These are phyloP conservation scores for Brachionus rotundiformis DNA, from an alignment of 1,140 invertebrate genomes.

Conservation along the genomic window DNA sequence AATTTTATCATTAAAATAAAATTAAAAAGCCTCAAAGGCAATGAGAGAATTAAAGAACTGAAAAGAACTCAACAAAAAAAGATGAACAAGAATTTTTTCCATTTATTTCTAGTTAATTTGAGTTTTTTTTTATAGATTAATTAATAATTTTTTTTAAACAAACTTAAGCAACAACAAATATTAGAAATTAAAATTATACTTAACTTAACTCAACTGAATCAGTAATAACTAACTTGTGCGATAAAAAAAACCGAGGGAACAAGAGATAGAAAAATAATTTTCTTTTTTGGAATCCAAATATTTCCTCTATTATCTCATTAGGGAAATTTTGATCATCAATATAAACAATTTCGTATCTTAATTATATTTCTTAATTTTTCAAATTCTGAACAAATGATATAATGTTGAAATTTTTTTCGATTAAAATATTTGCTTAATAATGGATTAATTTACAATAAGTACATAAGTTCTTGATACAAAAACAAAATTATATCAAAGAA, in stretches of 20 bases:
- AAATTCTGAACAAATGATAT: neutral
- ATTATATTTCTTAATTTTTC: slow-evolving; percentile 30
- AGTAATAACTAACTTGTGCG: neutral
- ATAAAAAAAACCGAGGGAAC: neutral
- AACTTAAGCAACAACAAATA: slow-evolving; percentile 46
- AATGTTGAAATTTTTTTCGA: neutral
- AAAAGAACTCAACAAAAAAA: slow-evolving; percentile 4
- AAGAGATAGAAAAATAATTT: slow-evolving; percentile 20
- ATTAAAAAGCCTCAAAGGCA: slow-evolving; percentile 50
- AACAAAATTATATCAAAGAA: no score
- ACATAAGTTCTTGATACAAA: neutral
- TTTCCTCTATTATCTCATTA: slow-evolving; percentile 47
- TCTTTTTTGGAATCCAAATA: slow-evolving; percentile 38
- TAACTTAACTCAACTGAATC: slow-evolving; percentile 34
- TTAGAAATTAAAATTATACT: slow-evolving; percentile 49
- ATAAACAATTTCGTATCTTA: neutral
- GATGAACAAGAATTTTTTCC: slow-evolving; percentile 1
- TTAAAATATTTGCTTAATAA: neutral
- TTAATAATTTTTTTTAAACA: slow-evolving; percentile 19
- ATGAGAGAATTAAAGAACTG: slow-evolving; percentile 4
- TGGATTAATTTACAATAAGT: neutral
- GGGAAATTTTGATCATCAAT: slow-evolving; percentile 29
- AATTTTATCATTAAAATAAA: slow-evolving; percentile 45
- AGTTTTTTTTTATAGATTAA: slow-evolving; percentile 26
- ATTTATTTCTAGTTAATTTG: slow-evolving; percentile 39